Evolutionary conservation across 1,140 invertebrate genomes (phyloP), one percentile per base, ranked within the genome.

Genomic region (Aplysia californica): DNA sequence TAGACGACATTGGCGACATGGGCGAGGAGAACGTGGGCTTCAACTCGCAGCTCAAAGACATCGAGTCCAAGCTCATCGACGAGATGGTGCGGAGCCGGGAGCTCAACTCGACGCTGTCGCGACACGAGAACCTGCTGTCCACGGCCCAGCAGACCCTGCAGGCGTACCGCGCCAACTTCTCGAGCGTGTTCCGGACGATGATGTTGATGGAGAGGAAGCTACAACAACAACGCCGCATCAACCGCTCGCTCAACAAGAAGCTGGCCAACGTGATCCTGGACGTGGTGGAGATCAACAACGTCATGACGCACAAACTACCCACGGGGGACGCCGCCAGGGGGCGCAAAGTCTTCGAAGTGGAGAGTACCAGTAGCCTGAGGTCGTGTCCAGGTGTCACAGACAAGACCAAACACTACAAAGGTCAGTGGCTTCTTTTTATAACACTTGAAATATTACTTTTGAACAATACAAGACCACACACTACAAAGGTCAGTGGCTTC

Each of bases 281-380:
- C 64, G 84, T 87, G 26, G 82, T 84, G 23, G 86, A 87, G 74
- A 84, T 87, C 6, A 87, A 85, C 77, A 86, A 86, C 67, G 82
- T 86, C 33, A 75, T 87, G 1, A 78, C 81, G 3, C 81, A 83
- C 41, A 84, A 84, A 66, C 41, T 76, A 0, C 69, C 82, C 26
- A 73, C 39, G 18, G 29, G 36, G 15, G 66, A 50, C 66, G 75
- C 71, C 23, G 33, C 68, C 3, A 23, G n/a, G 33, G 29, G 44
- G 23, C 33, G 23, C 50, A 80, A 80, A 65, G 61, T 84, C 44
- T 82, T 86, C 21, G 70, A 80, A 15, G 86, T 87, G 21, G 80
- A 87, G 76, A 85, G 81, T 77, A 83, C 78, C 31, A 74, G 82
- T 3, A 81, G 83, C 36, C 71, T 83, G 18, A 68, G 72, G 21